Evolutionary conservation across 2,888 invertebrate species (phyloP).

Genomic region (Nemotelus nigrinus): DNA sequence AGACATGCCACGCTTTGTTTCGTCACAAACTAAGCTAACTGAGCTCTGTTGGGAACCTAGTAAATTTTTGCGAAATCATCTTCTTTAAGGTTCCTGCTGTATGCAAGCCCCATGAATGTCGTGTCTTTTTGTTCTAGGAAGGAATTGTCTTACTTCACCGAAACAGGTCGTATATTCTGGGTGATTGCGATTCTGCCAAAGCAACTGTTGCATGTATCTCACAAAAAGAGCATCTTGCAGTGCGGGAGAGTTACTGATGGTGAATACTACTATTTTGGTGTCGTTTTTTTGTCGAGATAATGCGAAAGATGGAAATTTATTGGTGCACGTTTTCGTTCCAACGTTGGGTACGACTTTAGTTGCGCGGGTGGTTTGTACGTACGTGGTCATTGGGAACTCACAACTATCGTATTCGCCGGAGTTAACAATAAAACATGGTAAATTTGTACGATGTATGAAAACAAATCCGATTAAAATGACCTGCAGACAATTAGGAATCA

Average conservation of each 20-base stretch:
- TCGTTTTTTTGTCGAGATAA: constrained; percentile 43
- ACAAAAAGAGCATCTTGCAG: not conserved
- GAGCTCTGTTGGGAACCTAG: constrained; percentile 1
- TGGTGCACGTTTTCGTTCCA: constrained; percentile 38
- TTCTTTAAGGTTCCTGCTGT: not conserved
- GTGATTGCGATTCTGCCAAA: constrained; percentile 31
- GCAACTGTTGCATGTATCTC: constrained; percentile 21
- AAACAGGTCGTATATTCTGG: constrained; percentile 20
- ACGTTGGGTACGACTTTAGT: not conserved
- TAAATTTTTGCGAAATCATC: constrained; percentile 25
- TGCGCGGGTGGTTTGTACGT: constrained; percentile 14
- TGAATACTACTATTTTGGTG: constrained; percentile 42
- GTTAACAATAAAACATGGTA: too few relatives aligned
- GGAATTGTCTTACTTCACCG: constrained; percentile 27
- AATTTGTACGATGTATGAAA: too few relatives aligned
- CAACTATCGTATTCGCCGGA: too few relatives aligned
- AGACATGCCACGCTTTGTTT: constrained; percentile 12
- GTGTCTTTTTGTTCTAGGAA: constrained; percentile 20
- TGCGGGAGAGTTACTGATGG: constrained; percentile 14
- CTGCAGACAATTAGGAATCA: too few relatives aligned
- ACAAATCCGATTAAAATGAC: too few relatives aligned
- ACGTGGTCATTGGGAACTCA: not conserved
- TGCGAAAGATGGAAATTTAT: constrained; percentile 46
- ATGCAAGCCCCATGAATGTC: constrained; percentile 7
- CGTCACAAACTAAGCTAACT: not conserved